Base-by-base conservation (phyloP, 2,888 invertebrate genomes). In the Ditula angustiorana region DNA sequence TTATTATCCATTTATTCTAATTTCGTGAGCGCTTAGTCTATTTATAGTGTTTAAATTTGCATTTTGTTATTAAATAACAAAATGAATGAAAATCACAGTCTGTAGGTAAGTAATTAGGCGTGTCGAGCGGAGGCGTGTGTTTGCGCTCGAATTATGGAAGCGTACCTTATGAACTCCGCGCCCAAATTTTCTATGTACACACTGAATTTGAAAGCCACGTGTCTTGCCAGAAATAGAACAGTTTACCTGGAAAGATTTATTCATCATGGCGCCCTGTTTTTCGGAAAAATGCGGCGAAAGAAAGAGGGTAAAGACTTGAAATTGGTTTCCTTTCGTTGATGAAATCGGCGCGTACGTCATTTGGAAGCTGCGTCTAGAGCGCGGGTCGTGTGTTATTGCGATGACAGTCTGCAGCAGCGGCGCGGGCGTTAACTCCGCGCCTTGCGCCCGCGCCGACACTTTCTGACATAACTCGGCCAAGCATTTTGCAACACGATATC, bases 401-500 rank as follows among this genome's bases (percentile, higher is more conserved):
- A 57, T 61, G 66, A 52, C 66, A 46, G 66, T 49, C 16, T 23
- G n/a, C 21, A 30, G n/a, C 21, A 30, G 28, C 37, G 60, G 47
- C 67, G 59, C 66, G 66, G 50, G 60, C 66, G 50, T 67, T 64
- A 65, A 60, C 69, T 66, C 50, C 58, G 57, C 66, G 60, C 26
- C 63, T 52, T 52, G 41, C 49, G 50, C 49, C 57, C 71, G 74
- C 75, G 77, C 75, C 67, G 70, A 66, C 76, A 74, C 77, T 71
- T 78, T 79, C 88, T 90, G 92, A 91, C 90, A 91, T 92, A 91
- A 91, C 86, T 86, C 90, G 89, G 90, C 86, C 90, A 83, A 83
- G 86, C 86, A 88, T 90, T 90, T 86, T 86, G 90, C 90, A 91
- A 90, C 81, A 74, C 65, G 73, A 76, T 62, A 67, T 81, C 87